phyloP scores from a whole-genome alignment of 64 coral and sea anemone genomes.

The Pachyseris speciosa region DNA sequence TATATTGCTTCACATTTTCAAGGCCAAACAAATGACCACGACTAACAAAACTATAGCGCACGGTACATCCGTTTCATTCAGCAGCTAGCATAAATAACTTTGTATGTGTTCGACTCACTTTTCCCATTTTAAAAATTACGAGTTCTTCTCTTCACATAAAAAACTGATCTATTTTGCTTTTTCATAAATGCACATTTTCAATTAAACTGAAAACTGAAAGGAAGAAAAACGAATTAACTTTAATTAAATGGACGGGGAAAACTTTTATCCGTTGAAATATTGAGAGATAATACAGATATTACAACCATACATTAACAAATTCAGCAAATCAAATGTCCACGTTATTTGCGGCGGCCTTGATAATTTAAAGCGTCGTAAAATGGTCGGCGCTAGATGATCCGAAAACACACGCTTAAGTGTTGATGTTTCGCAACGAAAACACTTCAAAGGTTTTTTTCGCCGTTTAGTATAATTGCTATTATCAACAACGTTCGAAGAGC shows the following conservation, averaged over 20 bases:
- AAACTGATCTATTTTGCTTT: neutral
- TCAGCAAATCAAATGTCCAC: neutral
- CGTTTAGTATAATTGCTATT: no score
- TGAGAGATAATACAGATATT: neutral
- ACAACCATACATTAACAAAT: neutral
- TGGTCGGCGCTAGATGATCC: neutral
- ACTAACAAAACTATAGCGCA: no score
- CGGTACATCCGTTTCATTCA: no score
- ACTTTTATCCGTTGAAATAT: neutral
- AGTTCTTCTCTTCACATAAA: neutral
- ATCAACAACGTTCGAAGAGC: no score
- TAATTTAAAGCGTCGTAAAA: neutral
- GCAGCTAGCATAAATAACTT: no score
- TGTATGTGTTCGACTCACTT: no score
- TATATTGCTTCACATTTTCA: neutral
- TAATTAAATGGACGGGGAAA: constrained; percentile 1
- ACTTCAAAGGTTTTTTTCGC: neutral
- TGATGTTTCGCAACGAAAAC: neutral
- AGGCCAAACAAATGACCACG: no score
- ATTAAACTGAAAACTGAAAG: neutral
- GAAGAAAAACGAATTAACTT: neutral
- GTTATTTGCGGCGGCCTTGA: neutral
- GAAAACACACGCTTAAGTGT: neutral
- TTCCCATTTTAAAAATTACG: no score
- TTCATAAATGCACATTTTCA: neutral